phyloP scores from a whole-genome alignment of 2,888 invertebrate species.

The Caenorhabditis auriculariae region DNA sequence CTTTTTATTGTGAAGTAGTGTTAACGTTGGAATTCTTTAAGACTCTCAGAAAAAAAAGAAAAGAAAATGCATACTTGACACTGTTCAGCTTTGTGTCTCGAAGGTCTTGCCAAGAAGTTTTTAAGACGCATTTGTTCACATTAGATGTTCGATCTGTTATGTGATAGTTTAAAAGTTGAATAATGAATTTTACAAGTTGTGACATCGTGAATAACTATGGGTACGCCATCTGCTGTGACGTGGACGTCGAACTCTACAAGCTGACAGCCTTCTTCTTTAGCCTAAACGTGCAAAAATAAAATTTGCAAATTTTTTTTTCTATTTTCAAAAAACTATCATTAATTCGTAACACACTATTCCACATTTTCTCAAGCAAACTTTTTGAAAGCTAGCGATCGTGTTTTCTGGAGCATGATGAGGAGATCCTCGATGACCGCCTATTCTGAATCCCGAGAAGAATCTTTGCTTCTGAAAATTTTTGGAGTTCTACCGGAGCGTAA shows the following conservation, averaged over 20 bases:
- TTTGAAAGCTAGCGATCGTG: conserved; percentile 20
- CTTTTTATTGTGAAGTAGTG: background rate
- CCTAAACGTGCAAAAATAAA: too few species aligned
- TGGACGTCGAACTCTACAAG: conserved; percentile 43
- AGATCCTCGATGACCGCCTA: conserved; percentile 44
- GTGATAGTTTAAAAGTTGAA: too few species aligned
- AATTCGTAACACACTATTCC: too few species aligned
- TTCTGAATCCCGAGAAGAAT: conserved; percentile 30
- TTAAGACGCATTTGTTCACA: conserved; percentile 1
- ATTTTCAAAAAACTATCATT: too few species aligned
- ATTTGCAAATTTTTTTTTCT: background rate
- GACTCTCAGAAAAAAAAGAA: background rate
- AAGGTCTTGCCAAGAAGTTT: conserved; percentile 14
- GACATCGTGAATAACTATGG: conserved; percentile 39
- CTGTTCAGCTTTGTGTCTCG: conserved; percentile 13
- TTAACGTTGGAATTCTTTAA: background rate
- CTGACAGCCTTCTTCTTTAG: conserved; percentile 31
- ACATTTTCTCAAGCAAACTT: conserved; percentile 3
- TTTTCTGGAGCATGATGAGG: conserved; percentile 36
- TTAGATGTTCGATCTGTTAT: conserved; percentile 17
- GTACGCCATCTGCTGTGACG: conserved; percentile 28
- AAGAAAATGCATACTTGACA: conserved; percentile 7
- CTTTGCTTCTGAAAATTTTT: conserved; percentile 6
- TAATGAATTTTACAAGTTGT: too few species aligned
- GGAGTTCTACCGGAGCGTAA: background rate